Conservation (phyloP, 1,140 invertebrate species). For the Drosophila watanabei region DNA sequence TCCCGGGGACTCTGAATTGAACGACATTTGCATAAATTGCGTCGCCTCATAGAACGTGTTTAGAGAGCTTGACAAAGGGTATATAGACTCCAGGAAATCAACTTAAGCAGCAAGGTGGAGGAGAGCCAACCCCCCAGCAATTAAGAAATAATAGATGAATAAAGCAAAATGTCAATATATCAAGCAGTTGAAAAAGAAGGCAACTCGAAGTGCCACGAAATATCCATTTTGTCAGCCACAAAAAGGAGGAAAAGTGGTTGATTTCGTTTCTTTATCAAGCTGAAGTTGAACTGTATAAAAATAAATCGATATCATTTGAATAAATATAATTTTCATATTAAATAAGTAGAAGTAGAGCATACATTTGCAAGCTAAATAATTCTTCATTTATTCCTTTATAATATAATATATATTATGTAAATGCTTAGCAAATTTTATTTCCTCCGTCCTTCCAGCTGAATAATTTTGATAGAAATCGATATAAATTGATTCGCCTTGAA, state of each 20-base stretch:
- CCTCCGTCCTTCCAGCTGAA: neutral
- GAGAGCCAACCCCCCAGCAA: slow-evolving; percentile 22
- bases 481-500: slow-evolving; percentile 39
- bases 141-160: slow-evolving; percentile 46
- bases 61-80: slow-evolving; percentile 42
- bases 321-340: neutral
- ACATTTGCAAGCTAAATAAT: neutral
- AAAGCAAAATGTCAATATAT: slow-evolving; percentile 29
- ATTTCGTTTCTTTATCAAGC: neutral
- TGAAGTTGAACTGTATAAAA: neutral
- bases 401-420: neutral
- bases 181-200: slow-evolving; percentile 5
- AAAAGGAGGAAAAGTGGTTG: slow-evolving; percentile 1
- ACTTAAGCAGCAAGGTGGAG: slow-evolving; percentile 1
- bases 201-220: neutral
- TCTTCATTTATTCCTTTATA: neutral
- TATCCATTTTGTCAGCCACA: neutral
- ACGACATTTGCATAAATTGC: slow-evolving; percentile 76
- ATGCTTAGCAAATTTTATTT: neutral
- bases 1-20: slow-evolving; percentile 38
- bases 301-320: neutral
- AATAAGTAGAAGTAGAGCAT: neutral
- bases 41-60: slow-evolving; percentile 57
- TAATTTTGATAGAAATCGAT: slow-evolving; percentile 35
- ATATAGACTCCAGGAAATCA: slow-evolving; percentile 44